A percentile compares a stretch with the other conserved stretches of the same genome.
These are phyloP conservation scores for Phrynosoma blainvillii DNA, from an alignment of 2,113 vertebrate species.

Conservation along the genomic window DNA sequence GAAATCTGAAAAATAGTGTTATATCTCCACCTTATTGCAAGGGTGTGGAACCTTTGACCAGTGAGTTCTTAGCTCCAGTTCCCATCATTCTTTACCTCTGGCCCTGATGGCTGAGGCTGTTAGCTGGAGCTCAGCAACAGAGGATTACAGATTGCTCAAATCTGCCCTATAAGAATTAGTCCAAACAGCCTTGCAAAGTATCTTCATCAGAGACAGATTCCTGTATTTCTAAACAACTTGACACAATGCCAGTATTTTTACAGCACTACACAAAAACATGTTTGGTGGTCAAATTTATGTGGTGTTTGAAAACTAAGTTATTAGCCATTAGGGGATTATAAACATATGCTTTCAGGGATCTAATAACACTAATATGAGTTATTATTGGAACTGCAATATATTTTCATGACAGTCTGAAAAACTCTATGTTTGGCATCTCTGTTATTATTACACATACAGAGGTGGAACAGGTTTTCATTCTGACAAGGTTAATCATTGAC, in stretches of 20 bases:
- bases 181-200: neutral
- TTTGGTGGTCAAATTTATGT: conserved; percentile 29
- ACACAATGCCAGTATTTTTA: conserved; percentile 9
- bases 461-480: neutral
- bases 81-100: neutral
- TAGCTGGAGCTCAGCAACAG: neutral
- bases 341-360: conserved; percentile 28
- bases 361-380: conserved; percentile 28
- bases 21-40: neutral
- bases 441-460: neutral
- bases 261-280: neutral
- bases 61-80: neutral
- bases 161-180: neutral
- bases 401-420: conserved; percentile 9
- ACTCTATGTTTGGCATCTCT: neutral
- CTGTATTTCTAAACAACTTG: conserved; percentile 4
- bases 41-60: too few species aligned
- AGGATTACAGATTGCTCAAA: too few species aligned
- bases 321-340: conserved; percentile 29
- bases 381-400: conserved; percentile 9
- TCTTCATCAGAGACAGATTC: conserved; percentile 24
- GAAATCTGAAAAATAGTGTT: neutral
- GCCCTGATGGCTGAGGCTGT: neutral
- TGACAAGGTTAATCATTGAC: neutral
- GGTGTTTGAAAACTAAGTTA: conserved; percentile 3